Evolutionary conservation across 2,113 vertebrate species (phyloP), one percentile per base, ranked within the genome.

Genomic region (Burhinus bistriatus): DNA sequence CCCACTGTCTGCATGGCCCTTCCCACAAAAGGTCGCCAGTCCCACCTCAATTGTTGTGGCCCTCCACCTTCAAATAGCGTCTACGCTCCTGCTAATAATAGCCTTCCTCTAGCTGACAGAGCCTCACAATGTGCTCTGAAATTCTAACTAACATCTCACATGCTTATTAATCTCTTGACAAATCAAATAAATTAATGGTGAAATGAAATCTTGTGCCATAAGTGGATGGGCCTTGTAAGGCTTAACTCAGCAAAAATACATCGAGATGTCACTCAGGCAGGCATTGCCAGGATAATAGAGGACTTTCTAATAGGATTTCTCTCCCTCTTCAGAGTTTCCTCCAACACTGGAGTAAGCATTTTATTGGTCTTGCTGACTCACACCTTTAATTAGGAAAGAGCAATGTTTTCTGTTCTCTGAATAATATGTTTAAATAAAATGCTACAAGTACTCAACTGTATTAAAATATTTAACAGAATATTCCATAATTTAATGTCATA

Each of bases 381-480:
- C 71, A 87, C 62, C 75, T 95, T 97, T 97, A 98, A 97, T 97
- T 97, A 97, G 85, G 70, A 96, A 96, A 97, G 57, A 97, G 95
- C 94, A 95, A 93, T 95, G 72, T 96, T 97, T 96, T 96, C 91
- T 95, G 83, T 95, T 96, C 83, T 86, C 81, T 92, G 96, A 97
- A 97, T 96, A 97, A 96, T 93, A 94, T 87, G 66, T 68, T 96
- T 95, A 95, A 95, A 95, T 91, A 97, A 96, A 97, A 95, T 68
- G 80, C 91, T 96, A 93, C 73, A 89, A 89, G 87, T 94, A 94
- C 96, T 97, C 79, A 96, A 96, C 96, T 0, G 9, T 92, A 97
- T 97, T 94, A 94, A 96, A 97, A 97, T 96, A 94, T 97, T 93
- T 87, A 94, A 94, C 79, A 91, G 96, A 97, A 96, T 95, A 95